phyloP scores from a whole-genome alignment of 2,113 vertebrate species.

The Peromyscus maniculatus region DNA sequence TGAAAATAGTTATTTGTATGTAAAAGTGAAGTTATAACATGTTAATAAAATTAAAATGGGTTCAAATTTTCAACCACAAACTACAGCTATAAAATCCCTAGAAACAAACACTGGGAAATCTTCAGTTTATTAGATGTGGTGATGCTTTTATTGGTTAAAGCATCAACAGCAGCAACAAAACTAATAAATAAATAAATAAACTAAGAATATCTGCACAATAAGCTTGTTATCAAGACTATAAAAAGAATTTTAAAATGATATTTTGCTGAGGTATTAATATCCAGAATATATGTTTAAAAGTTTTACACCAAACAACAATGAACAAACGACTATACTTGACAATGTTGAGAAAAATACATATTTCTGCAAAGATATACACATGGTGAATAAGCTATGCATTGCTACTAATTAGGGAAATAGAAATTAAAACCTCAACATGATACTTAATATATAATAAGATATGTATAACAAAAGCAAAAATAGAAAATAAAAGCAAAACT shows the following conservation, averaged over 20 bases:
- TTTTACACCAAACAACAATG: not conserved
- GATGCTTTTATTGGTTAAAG: not conserved
- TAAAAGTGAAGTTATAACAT: not conserved
- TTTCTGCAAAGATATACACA: not conserved
- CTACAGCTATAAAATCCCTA: not conserved
- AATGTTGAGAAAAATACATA: not conserved
- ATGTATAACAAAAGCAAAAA: not conserved
- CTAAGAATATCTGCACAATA: not conserved
- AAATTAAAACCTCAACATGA: too few relatives aligned
- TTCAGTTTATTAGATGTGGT: not conserved
- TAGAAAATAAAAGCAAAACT: not conserved
- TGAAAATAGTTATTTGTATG: not conserved
- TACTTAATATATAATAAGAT: not conserved
- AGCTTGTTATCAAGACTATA: not conserved
- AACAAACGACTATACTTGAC: not conserved
- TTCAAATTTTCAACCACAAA: not conserved
- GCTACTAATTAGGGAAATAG: not conserved
- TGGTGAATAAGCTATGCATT: not conserved
- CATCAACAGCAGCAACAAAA: not conserved
- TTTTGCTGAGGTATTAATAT: not conserved
- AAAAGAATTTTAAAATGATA: not conserved
- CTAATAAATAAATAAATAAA: not conserved
- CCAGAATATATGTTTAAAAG: not conserved
- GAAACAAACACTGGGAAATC: not conserved
- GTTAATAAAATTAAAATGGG: not conserved